phyloP scores from a whole-genome alignment of 2,113 vertebrate species.

The Azemiops feae region DNA sequence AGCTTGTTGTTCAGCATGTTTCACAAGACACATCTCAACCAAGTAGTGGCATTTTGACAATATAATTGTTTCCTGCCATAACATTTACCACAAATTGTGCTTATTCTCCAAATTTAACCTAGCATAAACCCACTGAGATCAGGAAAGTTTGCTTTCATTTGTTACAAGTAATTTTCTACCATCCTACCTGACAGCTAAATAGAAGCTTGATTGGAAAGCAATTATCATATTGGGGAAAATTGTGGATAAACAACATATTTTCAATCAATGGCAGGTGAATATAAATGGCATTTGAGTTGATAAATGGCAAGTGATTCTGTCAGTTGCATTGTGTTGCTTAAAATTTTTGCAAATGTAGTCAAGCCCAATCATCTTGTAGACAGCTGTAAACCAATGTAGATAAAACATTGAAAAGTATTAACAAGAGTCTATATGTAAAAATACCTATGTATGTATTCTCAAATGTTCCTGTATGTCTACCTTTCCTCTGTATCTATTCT shows the following conservation, averaged over 20 bases:
- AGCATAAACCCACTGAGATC: conserved; percentile 10
- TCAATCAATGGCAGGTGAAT: background rate
- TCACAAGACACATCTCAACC: background rate
- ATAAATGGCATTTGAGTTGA: background rate
- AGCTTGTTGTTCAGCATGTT: background rate
- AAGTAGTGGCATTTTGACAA: conserved; percentile 17
- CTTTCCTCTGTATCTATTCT: background rate
- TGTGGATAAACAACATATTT: background rate
- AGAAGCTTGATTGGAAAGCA: conserved; percentile 18
- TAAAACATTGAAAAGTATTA: background rate
- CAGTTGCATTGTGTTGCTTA: conserved; percentile 14
- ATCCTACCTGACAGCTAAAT: conserved; percentile 1
- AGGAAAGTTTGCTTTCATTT: conserved; percentile 13
- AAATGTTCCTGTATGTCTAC: background rate
- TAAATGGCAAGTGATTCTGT: conserved; percentile 12
- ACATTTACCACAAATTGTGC: conserved; percentile 37
- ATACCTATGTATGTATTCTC: background rate
- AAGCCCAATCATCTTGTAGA: conserved; percentile 12
- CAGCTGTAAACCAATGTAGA: background rate
- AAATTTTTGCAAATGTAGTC: background rate
- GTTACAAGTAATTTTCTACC: conserved; percentile 18
- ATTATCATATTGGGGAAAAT: conserved; percentile 10
- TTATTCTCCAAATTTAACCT: conserved; percentile 16
- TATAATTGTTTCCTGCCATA: conserved; percentile 36
- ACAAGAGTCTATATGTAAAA: background rate